Base-by-base conservation (phyloP, 2,113 vertebrate species). In the Meriones unguiculatus region DNA sequence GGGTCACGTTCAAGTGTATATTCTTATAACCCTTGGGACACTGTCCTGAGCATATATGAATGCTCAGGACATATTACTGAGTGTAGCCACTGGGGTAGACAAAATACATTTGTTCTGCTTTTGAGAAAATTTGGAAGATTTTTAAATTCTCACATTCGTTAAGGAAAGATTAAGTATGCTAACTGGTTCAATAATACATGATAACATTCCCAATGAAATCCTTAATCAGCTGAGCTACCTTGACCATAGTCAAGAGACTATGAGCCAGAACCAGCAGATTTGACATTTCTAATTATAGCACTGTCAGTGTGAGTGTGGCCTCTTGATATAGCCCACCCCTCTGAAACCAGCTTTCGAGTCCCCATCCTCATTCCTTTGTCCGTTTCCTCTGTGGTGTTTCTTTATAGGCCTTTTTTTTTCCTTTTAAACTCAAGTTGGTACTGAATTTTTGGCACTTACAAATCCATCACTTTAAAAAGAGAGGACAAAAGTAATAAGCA, bases 401-500 rank as follows among this genome's bases (percentile, higher is more conserved):
- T 69, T 93, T 50, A 92, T 15, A 5, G 54, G 22, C 41, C 20
- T 84, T 78, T 88, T 64, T 88, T 52, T 86, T 59, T 73, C 12
- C 24, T 80, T 89, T 50, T 38, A 70, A 91, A 90, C 20, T 93
- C 86, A 96, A 97, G 93, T 97, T 90, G 85, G 62, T 97, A 89
- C 90, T 95, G 95, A 96, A 80, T 92, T 97, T 97, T 97, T 97
- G 96, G 96, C 97, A 97, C 95, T 88, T 91, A 86, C 46, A 54
- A 97, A 93, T 22, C 92, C 69, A 91, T 54, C 65, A 57, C 38
- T 97, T 28, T 0, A 96, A 95, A 97, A 97, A 96, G 35, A 90
- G 95, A 96, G 96, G 94, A 50, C 67, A 91, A 96, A 97, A 98
- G 92, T 97, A 97, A 97, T 96, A 97, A 97, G 96, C 95, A 95